Base-by-base conservation (phyloP, 2,797 vertebrate genomes). In the Brachyrhaphis roseni region DNA sequence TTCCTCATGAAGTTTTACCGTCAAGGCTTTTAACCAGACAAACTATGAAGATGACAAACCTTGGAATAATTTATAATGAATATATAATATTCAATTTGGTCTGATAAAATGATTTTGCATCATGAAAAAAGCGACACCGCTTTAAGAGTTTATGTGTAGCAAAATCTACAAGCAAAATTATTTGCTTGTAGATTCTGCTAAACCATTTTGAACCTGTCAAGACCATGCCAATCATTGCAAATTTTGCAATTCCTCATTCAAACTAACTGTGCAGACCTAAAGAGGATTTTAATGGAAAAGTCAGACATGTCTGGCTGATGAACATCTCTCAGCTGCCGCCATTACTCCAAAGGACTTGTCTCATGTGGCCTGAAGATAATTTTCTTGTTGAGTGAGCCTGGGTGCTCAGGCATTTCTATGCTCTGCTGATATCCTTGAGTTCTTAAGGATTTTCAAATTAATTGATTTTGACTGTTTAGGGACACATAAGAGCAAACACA, bases 221-320 rank as follows among this genome's bases (percentile, higher is more conserved):
- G 13, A 68, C 4, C 34, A 2, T 13, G 11, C 23, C 66, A 16
- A 8, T 45, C 68, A 71, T 8, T 45, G 26, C 13, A 15, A 13
- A 45, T n/a, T 43, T 45, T 71, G 46, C 4, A 49, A 49, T 70
- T 78, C 75, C 36, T 75, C 57, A 64, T 66, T 72, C 34, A 81
- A n/a, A 47, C 46, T 59, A 76, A 75, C 6, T 31, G 7, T 45
- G 3, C 31, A 26, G 13, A 39, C 59, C n/a, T 51, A 46, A 59
- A 55, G 41, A 82, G 49, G 4, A 51, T 16, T 75, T 77, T 49
- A 47, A 47, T 53, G 70, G 5, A 70, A 77, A 80, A 78, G 73
- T 84, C 36, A 72, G 77, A 34, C 59, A 49, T 49, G 28, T 49
- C 43, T 82, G 72, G 76, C 55, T 84, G 45, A 82, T n/a, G 46